phyloP scores from a whole-genome alignment of 2,888 invertebrate species.

The Catocala fraxini region DNA sequence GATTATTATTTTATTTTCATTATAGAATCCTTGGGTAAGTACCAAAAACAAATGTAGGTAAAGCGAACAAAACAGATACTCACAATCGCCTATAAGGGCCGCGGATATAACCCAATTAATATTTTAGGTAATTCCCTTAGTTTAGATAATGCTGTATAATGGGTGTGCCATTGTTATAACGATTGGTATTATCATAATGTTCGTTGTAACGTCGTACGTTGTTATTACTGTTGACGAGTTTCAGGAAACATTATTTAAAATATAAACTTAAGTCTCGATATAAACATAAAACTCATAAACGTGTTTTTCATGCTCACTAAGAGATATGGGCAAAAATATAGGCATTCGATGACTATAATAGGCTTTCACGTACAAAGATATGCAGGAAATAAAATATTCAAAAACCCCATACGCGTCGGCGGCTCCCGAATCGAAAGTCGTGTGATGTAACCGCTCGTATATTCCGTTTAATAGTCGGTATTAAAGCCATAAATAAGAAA shows the following conservation, averaged over 20 bases:
- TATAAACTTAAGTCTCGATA: too few species aligned
- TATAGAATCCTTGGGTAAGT: constrained; percentile 12
- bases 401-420: constrained; percentile 36
- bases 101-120: constrained; percentile 17
- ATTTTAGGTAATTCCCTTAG: constrained; percentile 22
- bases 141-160: constrained; percentile 15
- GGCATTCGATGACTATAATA: constrained; percentile 19
- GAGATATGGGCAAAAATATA: constrained; percentile 28
- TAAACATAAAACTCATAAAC: not conserved
- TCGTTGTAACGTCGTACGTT: not conserved
- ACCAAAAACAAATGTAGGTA: constrained; percentile 13
- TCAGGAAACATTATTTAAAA: too few species aligned
- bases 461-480: constrained; percentile 49
- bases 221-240: not conserved
- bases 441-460: constrained; percentile 42
- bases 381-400: constrained; percentile 43
- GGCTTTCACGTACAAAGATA: constrained; percentile 31
- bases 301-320: constrained; percentile 23
- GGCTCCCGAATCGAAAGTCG: constrained; percentile 36
- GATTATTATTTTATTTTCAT: constrained; percentile 16
- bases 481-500: constrained; percentile 54
- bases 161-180: constrained; percentile 10
- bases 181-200: constrained; percentile 1
- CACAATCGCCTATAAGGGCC: constrained; percentile 13
- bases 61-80: constrained; percentile 9